A percentile compares a stretch with the other conserved stretches of the same genome.
These are phyloP conservation scores for Erebia epiphron DNA, from an alignment of 2,888 invertebrate species.

Conservation along the genomic window DNA sequence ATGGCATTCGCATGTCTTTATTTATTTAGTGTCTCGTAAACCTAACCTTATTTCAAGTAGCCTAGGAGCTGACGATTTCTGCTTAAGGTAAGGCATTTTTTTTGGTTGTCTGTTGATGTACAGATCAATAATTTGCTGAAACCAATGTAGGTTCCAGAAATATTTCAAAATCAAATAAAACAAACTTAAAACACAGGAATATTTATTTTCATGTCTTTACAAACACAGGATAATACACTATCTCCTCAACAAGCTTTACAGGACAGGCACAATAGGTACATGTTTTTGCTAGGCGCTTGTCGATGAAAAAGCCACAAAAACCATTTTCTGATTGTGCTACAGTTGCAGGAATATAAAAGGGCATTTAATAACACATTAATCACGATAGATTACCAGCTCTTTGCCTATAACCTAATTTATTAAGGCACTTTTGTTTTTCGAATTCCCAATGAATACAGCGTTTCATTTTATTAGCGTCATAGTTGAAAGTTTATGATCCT, in stretches of 20 bases:
- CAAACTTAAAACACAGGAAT: too few species aligned
- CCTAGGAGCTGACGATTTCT: background rate
- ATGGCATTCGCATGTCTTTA: slow-evolving; percentile 76
- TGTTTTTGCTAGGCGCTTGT: too few species aligned
- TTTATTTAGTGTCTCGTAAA: slow-evolving; percentile 73
- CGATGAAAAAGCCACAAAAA: too few species aligned
- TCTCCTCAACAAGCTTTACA: too few species aligned
- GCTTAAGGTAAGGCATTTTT: background rate
- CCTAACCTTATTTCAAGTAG: slow-evolving; percentile 54
- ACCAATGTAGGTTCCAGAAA: too few species aligned
- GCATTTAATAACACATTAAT: background rate
- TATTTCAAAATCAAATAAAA: too few species aligned
- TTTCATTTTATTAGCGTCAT: slow-evolving; percentile 29
- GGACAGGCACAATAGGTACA: too few species aligned
- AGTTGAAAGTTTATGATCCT: slow-evolving; percentile 33
- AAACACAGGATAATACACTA: too few species aligned
- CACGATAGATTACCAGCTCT: background rate
- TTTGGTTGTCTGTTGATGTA: too few species aligned
- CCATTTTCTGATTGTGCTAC: too few species aligned
- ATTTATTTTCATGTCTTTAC: too few species aligned
- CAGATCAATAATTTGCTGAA: too few species aligned
- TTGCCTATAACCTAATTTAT: slow-evolving; percentile 56
- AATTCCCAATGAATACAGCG: slow-evolving; percentile 45
- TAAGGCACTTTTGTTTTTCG: slow-evolving; percentile 62
- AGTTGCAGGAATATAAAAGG: background rate